Conservation (phyloP, 2,888 invertebrate species). For the Brachycybe producta region DNA sequence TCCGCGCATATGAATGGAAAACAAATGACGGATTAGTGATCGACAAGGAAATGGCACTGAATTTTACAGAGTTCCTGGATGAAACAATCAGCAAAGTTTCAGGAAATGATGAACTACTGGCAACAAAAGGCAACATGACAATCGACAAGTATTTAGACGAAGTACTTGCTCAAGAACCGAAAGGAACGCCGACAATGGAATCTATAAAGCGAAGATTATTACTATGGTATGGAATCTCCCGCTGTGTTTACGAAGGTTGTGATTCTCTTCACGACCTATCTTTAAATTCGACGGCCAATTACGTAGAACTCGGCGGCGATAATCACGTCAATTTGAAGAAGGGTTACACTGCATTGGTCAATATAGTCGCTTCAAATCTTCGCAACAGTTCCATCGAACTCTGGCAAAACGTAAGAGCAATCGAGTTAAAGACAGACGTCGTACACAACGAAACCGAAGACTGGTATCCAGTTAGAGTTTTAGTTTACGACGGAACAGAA, state of each 20-base stretch:
- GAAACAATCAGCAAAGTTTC: too few species aligned
- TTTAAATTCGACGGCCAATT: conserved; percentile 37
- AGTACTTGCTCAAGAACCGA: background rate
- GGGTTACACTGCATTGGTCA: conserved; percentile 44
- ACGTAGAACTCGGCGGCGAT: conserved; percentile 49
- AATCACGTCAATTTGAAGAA: conserved; percentile 45
- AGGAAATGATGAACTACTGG: too few species aligned
- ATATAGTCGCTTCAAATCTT: conserved; percentile 37
- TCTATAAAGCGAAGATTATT: background rate
- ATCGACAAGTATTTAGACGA: background rate
- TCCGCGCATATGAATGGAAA: background rate
- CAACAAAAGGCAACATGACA: too few species aligned
- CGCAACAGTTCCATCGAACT: conserved; percentile 35
- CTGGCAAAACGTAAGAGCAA: conserved; percentile 35
- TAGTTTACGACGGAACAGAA: conserved; percentile 7
- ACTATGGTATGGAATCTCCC: conserved; percentile 14
- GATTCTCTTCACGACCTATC: conserved; percentile 42
- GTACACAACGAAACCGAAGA: too few species aligned
- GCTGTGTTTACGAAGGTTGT: conserved; percentile 31
- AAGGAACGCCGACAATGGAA: background rate
- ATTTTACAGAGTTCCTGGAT: background rate
- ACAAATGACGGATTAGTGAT: background rate
- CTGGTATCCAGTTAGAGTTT: background rate
- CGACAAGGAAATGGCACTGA: background rate
- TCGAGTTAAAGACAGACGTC: too few species aligned